phyloP scores from a whole-genome alignment of 1,140 invertebrate species.

The Portunus trituberculatus region DNA sequence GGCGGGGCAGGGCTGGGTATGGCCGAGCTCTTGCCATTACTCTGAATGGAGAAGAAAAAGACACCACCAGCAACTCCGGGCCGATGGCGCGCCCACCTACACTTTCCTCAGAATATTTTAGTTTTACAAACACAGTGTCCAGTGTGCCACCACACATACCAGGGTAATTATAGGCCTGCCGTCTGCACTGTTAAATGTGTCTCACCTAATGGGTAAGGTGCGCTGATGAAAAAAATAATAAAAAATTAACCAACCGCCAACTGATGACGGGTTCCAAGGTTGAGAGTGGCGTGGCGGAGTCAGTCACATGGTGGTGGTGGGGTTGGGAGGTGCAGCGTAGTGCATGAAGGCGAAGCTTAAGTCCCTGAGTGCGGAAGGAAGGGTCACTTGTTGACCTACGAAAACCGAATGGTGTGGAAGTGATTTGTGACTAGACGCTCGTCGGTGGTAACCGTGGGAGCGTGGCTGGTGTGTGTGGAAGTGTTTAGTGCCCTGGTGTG shows the following conservation, averaged over 20 bases:
- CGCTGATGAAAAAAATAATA: neutral
- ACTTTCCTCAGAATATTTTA: neutral
- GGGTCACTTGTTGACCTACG: neutral
- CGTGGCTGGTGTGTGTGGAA: neutral
- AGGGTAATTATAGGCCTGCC: neutral
- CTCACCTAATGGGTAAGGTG: neutral
- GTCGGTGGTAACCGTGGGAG: neutral
- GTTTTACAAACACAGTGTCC: neutral
- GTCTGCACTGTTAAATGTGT: neutral
- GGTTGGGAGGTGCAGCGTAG: neutral
- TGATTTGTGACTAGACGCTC: neutral
- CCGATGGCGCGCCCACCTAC: neutral
- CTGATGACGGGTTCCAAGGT: neutral
- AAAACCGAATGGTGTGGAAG: neutral
- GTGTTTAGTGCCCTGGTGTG: neutral
- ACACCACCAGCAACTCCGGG: neutral
- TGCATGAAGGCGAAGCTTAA: neutral
- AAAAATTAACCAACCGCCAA: neutral
- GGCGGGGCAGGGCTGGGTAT: neutral
- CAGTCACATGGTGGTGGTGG: neutral
- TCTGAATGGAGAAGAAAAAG: neutral
- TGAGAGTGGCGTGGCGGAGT: neutral
- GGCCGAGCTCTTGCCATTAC: neutral
- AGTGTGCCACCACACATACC: neutral
- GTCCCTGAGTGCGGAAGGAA: neutral